phyloP scores from a whole-genome alignment of 2,888 invertebrate species.

The Parnassius glacialis region DNA sequence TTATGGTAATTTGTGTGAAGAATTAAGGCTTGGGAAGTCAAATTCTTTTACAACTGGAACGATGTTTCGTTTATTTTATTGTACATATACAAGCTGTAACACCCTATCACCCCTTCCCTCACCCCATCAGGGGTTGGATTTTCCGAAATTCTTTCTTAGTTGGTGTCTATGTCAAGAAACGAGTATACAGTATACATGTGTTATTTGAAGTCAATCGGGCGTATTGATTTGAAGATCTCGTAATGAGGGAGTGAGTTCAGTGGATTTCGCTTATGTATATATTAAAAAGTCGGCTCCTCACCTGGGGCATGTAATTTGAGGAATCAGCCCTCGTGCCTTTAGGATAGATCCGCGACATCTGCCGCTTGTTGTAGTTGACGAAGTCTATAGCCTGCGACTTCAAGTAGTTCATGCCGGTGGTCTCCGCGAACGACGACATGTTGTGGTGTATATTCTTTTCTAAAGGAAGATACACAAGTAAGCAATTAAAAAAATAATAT shows the following conservation, averaged over 20 bases:
- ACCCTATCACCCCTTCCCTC: too few relatives aligned
- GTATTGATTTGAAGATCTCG: too few relatives aligned
- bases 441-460: conserved; percentile 97
- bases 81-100: too few relatives aligned
- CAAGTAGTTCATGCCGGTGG: conserved; percentile 96
- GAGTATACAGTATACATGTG: too few relatives aligned
- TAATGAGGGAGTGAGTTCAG: too few relatives aligned
- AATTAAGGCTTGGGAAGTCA: too few relatives aligned
- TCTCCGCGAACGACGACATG: conserved; percentile 99
- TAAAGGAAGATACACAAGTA: conserved; percentile 60
- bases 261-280: too few relatives aligned
- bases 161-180: too few relatives aligned
- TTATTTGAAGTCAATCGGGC: too few relatives aligned
- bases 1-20: neutral
- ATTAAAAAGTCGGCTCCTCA: neutral
- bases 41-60: neutral
- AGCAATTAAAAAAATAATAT: neutral
- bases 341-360: conserved; percentile 99
- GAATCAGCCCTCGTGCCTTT: conserved; percentile 99
- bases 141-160: too few relatives aligned
- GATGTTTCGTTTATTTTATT: too few relatives aligned
- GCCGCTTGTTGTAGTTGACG: conserved; percentile 99
- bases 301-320: conserved; percentile 94
- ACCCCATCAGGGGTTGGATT: too few relatives aligned
- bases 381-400: conserved; percentile 98